Conservation (phyloP, 2,797 vertebrate species). For the Protosalanx chinensis region DNA sequence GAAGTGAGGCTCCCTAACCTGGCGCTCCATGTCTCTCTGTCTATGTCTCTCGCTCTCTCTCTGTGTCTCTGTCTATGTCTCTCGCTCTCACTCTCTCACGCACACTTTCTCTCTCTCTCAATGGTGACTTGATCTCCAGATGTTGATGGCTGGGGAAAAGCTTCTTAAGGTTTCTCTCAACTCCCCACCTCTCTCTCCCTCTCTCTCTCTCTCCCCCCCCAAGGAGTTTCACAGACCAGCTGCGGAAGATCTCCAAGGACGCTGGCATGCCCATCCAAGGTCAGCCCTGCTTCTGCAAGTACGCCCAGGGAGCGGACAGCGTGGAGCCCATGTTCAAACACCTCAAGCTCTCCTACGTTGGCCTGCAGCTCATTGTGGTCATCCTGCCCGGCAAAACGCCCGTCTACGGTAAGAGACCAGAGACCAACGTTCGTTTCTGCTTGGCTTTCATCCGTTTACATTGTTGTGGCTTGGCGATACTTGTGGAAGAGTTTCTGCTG, state of each 20-base stretch:
- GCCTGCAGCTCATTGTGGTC: conserved; percentile 97
- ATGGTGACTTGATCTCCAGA: too few species aligned
- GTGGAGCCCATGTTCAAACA: conserved; percentile 99
- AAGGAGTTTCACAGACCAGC: conserved; percentile 98
- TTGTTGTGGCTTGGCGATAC: background rate
- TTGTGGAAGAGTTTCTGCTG: too few species aligned
- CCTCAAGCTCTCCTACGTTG: conserved; percentile 96
- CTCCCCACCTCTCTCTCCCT: background rate
- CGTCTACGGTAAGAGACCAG: conserved; percentile 87
- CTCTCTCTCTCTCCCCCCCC: background rate
- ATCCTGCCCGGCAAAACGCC: conserved; percentile 97
- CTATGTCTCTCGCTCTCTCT: too few species aligned
- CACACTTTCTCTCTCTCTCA: background rate
- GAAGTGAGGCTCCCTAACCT: conserved; percentile 82
- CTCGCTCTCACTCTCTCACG: background rate
- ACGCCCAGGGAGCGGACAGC: conserved; percentile 96
- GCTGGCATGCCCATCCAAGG: conserved; percentile 99
- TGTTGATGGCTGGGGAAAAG: too few species aligned
- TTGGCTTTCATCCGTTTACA: background rate
- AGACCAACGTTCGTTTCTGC: background rate
- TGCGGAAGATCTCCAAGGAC: conserved; percentile 98
- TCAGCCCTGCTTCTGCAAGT: conserved; percentile 98
- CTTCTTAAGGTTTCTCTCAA: background rate
- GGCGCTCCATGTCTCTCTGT: background rate
- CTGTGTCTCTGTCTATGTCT: too few species aligned